Percentiles rank a stretch among this genome's conserved stretches.
phyloP scores from a whole-genome alignment of 1,140 invertebrate species.

The Brachionus asplanchnoidis region DNA sequence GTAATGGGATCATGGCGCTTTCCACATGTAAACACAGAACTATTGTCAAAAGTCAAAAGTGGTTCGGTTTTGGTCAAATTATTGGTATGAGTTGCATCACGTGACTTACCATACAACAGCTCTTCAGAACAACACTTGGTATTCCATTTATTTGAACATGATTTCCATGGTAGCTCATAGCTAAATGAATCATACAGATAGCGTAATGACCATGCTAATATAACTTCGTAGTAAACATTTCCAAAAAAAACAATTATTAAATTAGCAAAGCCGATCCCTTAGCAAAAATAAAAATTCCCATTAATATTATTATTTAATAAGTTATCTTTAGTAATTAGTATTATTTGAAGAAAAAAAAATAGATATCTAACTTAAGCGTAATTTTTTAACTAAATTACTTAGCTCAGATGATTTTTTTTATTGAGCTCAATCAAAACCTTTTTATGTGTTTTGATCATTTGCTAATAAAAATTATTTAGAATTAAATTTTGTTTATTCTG shows the following conservation, averaged over 20 bases:
- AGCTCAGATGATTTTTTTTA: neutral
- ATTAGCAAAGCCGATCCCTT: slow-evolving; percentile 81
- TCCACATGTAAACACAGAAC: neutral
- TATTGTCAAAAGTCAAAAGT: neutral
- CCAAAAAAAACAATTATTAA: slow-evolving; percentile 66
- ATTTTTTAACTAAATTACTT: neutral
- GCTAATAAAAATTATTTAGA: slow-evolving; percentile 24
- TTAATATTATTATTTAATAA: neutral
- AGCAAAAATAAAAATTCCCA: neutral
- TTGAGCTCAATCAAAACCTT: slow-evolving; percentile 18
- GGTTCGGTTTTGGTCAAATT: neutral
- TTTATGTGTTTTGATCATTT: slow-evolving; percentile 14
- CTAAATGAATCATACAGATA: slow-evolving; percentile 50
- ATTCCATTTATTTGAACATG: slow-evolving; percentile 43
- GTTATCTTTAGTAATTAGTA: neutral
- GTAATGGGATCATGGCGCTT: slow-evolving; percentile 6
- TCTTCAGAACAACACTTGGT: slow-evolving; percentile 45
- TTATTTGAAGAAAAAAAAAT: neutral
- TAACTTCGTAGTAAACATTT: slow-evolving; percentile 45
- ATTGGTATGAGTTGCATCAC: neutral
- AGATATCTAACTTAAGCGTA: neutral
- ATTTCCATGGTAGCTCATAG: slow-evolving; percentile 40
- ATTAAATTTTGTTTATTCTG: slow-evolving; percentile 37
- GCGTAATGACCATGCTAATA: slow-evolving; percentile 56
- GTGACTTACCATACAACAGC: slow-evolving; percentile 12